Percentiles rank a stretch among this genome's conserved stretches.
Evolutionary conservation across 2,797 vertebrate species (phyloP).

Genomic region (Coregonus sp.): DNA sequence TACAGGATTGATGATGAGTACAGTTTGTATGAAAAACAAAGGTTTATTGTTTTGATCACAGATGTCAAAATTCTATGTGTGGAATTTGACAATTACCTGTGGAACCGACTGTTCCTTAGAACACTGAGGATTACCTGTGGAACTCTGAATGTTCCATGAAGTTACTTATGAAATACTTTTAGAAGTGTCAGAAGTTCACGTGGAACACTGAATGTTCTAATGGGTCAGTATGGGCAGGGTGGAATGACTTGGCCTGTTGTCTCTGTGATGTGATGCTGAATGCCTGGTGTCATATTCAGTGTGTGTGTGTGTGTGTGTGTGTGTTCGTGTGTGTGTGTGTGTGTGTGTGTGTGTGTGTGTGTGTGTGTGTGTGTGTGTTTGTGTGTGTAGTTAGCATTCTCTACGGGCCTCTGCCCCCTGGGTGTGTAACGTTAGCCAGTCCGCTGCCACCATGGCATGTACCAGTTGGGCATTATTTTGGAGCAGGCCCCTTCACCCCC

Average conservation of each 20-base stretch:
- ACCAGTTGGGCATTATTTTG: conserved; percentile 36
- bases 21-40: too few species aligned
- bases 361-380: neutral
- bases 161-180: too few species aligned
- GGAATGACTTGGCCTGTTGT: conserved; percentile 47
- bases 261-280: conserved; percentile 45
- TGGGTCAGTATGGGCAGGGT: conserved; percentile 36
- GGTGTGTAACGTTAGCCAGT: neutral
- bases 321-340: too few species aligned
- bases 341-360: neutral
- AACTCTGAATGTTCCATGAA: too few species aligned
- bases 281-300: conserved; percentile 64
- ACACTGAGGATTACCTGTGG: too few species aligned
- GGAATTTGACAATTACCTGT: too few species aligned
- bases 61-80: too few species aligned
- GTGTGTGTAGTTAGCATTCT: conserved; percentile 58
- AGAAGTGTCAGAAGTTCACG: too few species aligned
- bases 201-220: neutral
- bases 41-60: too few species aligned
- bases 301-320: neutral
- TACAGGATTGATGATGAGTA: too few species aligned
- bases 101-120: too few species aligned
- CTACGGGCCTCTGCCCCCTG: conserved; percentile 39
- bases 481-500: conserved; percentile 33
- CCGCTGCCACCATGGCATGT: conserved; percentile 35